Evolutionary conservation across 2,797 vertebrate species (phyloP).

Genomic region (Phylloscopus collybita): DNA sequence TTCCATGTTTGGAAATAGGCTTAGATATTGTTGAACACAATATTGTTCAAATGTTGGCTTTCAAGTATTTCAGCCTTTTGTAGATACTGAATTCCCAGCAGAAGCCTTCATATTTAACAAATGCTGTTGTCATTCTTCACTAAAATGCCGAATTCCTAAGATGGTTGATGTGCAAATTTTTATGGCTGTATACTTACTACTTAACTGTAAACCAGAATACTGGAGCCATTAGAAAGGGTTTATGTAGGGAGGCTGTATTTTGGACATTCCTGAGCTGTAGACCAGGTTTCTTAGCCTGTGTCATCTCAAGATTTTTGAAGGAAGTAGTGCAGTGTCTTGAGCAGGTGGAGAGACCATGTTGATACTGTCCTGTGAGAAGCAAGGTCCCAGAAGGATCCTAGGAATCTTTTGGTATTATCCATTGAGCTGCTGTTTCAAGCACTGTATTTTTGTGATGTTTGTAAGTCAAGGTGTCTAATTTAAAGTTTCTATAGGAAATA

Average conservation of each 20-base stretch:
- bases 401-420: neutral
- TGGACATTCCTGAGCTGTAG: neutral
- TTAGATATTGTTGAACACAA: neutral
- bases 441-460: neutral
- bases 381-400: neutral
- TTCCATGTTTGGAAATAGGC: neutral
- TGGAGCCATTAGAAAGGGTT: neutral
- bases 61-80: neutral
- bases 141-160: neutral
- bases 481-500: neutral
- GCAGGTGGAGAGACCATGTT: neutral
- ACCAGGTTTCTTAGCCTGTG: neutral
- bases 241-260: neutral
- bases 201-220: neutral
- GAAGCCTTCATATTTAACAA: neutral
- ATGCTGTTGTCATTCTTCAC: neutral
- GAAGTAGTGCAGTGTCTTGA: neutral
- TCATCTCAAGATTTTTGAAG: neutral
- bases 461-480: neutral
- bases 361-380: neutral
- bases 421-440: neutral
- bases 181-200: neutral
- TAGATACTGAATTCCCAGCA: neutral
- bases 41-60: neutral
- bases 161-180: neutral